A percentile compares a stretch with the other conserved stretches of the same genome.
Conservation (phyloP, 1,140 invertebrate genomes). For the Lerema accius region DNA sequence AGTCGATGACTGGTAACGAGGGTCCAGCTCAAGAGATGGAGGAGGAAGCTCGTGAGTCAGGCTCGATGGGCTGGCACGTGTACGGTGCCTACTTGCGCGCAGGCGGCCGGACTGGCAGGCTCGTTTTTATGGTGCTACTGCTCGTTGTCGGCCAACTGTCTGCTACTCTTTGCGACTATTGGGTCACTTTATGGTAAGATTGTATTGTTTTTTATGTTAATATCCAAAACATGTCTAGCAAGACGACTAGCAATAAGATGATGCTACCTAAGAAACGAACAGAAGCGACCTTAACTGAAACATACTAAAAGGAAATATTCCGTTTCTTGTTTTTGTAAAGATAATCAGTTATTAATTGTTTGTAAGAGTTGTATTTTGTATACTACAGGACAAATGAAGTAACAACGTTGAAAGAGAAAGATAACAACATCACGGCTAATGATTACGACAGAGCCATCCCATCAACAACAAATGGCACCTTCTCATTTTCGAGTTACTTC, state of each 20-base stretch:
- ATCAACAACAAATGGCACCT: constrained; percentile 55
- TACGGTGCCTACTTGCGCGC: constrained; percentile 75
- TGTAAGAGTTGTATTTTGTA: too few relatives aligned
- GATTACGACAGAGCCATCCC: constrained; percentile 49
- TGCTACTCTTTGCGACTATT: constrained; percentile 79
- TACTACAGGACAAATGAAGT: constrained; percentile 76
- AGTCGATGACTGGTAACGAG: constrained; percentile 64
- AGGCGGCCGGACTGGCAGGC: constrained; percentile 61
- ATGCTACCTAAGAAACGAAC: too few relatives aligned
- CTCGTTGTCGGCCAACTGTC: constrained; percentile 78
- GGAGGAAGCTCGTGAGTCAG: constrained; percentile 79
- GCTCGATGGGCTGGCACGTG: constrained; percentile 79
- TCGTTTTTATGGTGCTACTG: constrained; percentile 72
- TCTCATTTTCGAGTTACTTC: constrained; percentile 65
- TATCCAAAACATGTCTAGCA: too few relatives aligned
- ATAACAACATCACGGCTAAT: constrained; percentile 57
- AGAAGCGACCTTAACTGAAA: too few relatives aligned
- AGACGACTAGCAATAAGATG: too few relatives aligned
- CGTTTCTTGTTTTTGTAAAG: too few relatives aligned
- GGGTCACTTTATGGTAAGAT: constrained; percentile 82
- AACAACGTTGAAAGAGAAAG: constrained; percentile 64
- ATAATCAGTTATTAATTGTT: too few relatives aligned
- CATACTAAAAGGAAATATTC: too few relatives aligned
- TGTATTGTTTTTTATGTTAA: too few relatives aligned
- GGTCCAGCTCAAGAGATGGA: constrained; percentile 74